phyloP scores from a whole-genome alignment of 2,888 invertebrate genomes.

The Octodonta nipae region DNA sequence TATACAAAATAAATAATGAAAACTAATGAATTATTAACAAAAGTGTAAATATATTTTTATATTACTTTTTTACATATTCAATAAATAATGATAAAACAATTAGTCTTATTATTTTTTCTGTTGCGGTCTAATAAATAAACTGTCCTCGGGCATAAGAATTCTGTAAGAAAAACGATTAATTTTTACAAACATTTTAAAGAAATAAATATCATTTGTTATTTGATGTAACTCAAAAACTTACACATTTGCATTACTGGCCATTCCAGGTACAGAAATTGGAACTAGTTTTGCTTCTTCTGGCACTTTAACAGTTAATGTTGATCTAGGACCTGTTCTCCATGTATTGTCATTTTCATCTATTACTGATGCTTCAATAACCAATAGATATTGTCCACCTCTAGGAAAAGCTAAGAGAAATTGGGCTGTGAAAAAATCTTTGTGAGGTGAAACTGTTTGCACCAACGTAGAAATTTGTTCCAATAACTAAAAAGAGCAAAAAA shows the following conservation, averaged over 20 bases:
- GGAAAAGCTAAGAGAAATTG: constrained; percentile 73
- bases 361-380: constrained; percentile 73
- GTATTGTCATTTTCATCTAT: constrained; percentile 70
- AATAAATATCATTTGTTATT: background rate
- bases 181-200: background rate
- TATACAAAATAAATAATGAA: too few species aligned
- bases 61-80: constrained; percentile 4
- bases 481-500: constrained; percentile 23
- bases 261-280: constrained; percentile 33
- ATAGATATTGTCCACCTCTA: constrained; percentile 54
- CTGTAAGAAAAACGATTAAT: constrained; percentile 21
- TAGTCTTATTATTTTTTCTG: constrained; percentile 23
- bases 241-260: constrained; percentile 32
- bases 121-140: constrained; percentile 25
- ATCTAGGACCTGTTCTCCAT: constrained; percentile 84
- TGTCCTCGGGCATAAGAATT: constrained; percentile 33
- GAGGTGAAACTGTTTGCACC: constrained; percentile 73
- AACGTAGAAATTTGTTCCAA: constrained; percentile 37
- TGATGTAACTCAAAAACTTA: constrained; percentile 24
- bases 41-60: constrained; percentile 1
- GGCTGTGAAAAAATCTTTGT: constrained; percentile 87
- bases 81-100: constrained; percentile 7
- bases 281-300: constrained; percentile 45
- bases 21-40: too few species aligned
- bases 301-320: constrained; percentile 61